phyloP scores from a whole-genome alignment of 2,888 invertebrate genomes.

The Chrysotoxum bicinctum region DNA sequence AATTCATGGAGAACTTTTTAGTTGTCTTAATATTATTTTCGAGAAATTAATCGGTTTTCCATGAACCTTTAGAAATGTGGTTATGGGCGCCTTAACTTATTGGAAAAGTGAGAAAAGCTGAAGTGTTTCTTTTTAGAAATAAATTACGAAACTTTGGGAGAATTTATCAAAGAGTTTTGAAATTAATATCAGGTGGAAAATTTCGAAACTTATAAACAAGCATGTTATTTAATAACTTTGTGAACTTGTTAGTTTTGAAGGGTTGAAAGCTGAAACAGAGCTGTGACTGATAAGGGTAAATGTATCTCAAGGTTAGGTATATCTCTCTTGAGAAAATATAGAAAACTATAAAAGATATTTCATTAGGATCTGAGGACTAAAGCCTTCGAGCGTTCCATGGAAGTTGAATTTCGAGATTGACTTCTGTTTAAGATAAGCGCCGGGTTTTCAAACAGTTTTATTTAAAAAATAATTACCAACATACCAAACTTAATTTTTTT shows the following conservation, averaged over 20 bases:
- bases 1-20: background rate
- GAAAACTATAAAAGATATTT: too few species aligned
- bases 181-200: slow-evolving; percentile 5
- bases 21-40: background rate
- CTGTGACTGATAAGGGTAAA: background rate
- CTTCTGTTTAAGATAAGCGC: too few species aligned
- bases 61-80: background rate
- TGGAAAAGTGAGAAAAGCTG: background rate
- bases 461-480: too few species aligned
- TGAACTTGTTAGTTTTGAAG: background rate
- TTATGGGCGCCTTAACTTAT: background rate
- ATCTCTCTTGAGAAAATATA: too few species aligned
- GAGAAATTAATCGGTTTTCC: slow-evolving; percentile 6
- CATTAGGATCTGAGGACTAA: too few species aligned
- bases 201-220: background rate
- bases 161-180: background rate
- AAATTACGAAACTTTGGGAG: background rate
- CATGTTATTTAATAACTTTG: background rate
- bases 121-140: background rate
- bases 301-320: too few species aligned
- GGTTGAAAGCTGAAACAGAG: background rate
- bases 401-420: too few species aligned
- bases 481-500: too few species aligned
- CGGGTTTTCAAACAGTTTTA: too few species aligned
- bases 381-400: too few species aligned